phyloP scores from a whole-genome alignment of 2,113 vertebrate genomes.

The mouse (Mus musculus) region DNA sequence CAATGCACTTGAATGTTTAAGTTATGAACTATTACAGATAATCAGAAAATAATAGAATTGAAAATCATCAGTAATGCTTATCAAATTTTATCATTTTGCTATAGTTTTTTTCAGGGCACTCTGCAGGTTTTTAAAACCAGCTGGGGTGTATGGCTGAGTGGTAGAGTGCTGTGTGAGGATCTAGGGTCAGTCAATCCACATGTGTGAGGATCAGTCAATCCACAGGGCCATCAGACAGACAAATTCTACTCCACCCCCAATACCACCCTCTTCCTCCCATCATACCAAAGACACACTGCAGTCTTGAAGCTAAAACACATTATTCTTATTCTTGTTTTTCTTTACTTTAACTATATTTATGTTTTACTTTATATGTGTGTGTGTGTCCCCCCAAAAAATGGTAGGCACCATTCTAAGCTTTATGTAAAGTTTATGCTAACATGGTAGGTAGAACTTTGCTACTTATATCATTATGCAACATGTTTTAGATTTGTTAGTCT shows the following conservation, averaged over 20 bases:
- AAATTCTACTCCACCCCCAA: background rate
- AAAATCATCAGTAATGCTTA: slow-evolving; percentile 30
- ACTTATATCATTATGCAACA: background rate
- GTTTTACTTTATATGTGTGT: background rate
- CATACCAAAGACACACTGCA: background rate
- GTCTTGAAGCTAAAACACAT: background rate
- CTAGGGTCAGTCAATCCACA: background rate
- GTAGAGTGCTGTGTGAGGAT: background rate
- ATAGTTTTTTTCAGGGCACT: slow-evolving; percentile 9
- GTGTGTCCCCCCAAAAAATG: background rate
- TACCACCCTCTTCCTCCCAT: background rate
- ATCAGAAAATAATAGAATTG: slow-evolving; percentile 20
- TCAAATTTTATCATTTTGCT: slow-evolving; percentile 35
- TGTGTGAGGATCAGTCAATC: background rate
- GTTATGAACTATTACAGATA: slow-evolving; percentile 43
- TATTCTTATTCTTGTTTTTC: background rate
- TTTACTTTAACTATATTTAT: background rate
- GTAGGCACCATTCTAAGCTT: background rate
- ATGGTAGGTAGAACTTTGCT: background rate
- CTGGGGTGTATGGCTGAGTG: background rate
- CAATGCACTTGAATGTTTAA: slow-evolving; percentile 13
- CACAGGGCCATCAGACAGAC: background rate
- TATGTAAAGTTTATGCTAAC: background rate
- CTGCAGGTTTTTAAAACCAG: background rate
- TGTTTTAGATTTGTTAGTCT: slow-evolving; percentile 3